Evolutionary conservation across 2,113 vertebrate species (phyloP).

Genomic region (Aegotheles bennettii): DNA sequence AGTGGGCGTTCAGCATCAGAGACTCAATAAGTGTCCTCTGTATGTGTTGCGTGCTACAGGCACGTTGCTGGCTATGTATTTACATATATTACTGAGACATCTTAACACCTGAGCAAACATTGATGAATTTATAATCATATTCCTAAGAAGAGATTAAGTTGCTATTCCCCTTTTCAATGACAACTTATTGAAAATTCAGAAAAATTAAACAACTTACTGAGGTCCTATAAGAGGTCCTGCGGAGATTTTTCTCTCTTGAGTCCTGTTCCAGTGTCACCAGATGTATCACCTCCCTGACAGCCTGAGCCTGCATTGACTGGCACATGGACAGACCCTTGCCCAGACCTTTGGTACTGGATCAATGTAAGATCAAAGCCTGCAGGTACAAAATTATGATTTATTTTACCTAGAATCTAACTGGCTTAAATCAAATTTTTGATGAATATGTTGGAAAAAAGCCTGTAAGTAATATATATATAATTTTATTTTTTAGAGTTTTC

Average conservation of each 20-base stretch:
- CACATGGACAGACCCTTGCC: not conserved
- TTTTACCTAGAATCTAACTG: not conserved
- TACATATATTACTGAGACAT: not conserved
- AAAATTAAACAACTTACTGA: not conserved
- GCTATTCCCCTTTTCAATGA: not conserved
- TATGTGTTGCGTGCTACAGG: not conserved
- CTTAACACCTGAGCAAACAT: not conserved
- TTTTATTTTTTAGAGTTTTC: not conserved
- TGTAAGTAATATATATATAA: not conserved
- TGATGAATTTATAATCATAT: not conserved
- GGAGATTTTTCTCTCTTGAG: not conserved
- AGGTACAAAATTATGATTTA: not conserved
- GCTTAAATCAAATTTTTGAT: not conserved
- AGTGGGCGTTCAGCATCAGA: not conserved
- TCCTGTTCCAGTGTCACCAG: not conserved
- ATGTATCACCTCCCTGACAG: not conserved
- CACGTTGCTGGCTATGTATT: not conserved
- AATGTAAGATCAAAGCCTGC: not conserved
- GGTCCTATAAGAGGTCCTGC: not conserved
- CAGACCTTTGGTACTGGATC: not conserved
- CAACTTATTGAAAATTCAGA: not conserved
- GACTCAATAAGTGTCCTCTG: not conserved
- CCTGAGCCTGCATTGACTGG: not conserved
- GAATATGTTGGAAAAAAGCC: not conserved
- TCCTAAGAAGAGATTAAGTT: not conserved